Evolutionary conservation across 37 sponge, comb jelly and placozoan genomes (phyloP).

Genomic region (Hexactinellida sp.): DNA sequence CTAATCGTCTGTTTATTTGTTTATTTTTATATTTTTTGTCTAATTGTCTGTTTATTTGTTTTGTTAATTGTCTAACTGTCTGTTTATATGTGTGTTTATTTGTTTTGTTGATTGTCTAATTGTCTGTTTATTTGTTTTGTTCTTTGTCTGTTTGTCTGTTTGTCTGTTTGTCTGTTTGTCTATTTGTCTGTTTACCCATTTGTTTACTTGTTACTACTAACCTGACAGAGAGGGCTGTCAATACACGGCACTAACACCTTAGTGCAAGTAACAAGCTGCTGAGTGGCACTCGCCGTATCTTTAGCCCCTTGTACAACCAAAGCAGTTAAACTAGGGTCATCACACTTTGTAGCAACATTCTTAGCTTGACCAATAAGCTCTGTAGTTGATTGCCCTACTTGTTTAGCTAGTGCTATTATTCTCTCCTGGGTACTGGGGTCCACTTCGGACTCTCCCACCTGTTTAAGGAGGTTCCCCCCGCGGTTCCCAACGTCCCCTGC

Average conservation of each 20-base stretch:
- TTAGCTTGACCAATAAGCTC: conserved; percentile 77
- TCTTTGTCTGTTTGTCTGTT: too few species aligned
- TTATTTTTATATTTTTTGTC: too few species aligned
- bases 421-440: conserved; percentile 45
- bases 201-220: neutral
- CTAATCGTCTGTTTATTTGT: too few species aligned
- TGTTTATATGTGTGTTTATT: too few species aligned
- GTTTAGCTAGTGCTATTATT: conserved; percentile 76
- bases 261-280: conserved; percentile 73
- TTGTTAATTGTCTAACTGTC: too few species aligned
- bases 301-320: conserved; percentile 56
- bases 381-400: conserved; percentile 74
- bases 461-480: conserved; percentile 48
- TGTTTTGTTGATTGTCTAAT: too few species aligned
- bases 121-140: too few species aligned
- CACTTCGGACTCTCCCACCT: conserved; percentile 61
- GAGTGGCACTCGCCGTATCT: conserved; percentile 75
- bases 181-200: neutral
- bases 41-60: too few species aligned
- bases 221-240: conserved; percentile 63
- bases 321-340: conserved; percentile 60
- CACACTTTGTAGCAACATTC: conserved; percentile 65
- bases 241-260: conserved; percentile 64
- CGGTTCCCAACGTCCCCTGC: conserved; percentile 66
- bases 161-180: too few species aligned